phyloP scores from a whole-genome alignment of 2,113 vertebrate genomes.

The Charina bottae region DNA sequence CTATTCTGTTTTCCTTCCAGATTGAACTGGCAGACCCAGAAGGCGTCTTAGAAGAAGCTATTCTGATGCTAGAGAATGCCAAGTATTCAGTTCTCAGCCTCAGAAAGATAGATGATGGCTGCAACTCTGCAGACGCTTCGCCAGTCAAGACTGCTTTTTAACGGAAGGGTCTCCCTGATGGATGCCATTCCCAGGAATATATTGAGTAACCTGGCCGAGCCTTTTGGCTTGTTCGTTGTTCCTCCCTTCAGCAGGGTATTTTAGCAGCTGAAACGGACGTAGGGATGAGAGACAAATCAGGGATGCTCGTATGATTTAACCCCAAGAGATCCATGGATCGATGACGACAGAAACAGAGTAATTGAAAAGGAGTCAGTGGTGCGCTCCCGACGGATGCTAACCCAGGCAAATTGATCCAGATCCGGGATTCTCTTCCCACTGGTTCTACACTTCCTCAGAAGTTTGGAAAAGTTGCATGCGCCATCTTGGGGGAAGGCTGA shows the following conservation, averaged over 20 bases:
- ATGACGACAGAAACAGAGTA: neutral
- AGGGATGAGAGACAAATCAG: neutral
- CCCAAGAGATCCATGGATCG: neutral
- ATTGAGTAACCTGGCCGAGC: neutral
- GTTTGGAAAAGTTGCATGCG: too few species aligned
- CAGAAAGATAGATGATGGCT: neutral
- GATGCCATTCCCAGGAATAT: neutral
- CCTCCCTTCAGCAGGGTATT: neutral
- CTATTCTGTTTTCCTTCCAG: conserved; percentile 66
- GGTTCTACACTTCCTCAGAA: too few species aligned
- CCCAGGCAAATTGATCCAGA: too few species aligned
- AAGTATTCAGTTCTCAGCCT: neutral
- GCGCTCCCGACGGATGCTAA: too few species aligned
- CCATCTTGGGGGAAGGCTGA: too few species aligned
- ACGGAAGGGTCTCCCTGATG: neutral
- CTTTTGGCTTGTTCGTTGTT: neutral
- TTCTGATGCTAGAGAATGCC: conserved; percentile 48
- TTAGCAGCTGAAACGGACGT: neutral
- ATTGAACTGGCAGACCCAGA: conserved; percentile 79
- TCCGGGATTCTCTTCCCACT: too few species aligned
- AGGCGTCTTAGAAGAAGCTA: conserved; percentile 73
- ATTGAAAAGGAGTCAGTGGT: too few species aligned
- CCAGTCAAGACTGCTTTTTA: neutral
- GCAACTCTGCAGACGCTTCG: neutral
- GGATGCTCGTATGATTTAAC: neutral